A percentile compares a stretch with the other conserved stretches of the same genome.
phyloP scores from a whole-genome alignment of 1,140 invertebrate species.

The Halesus radiatus region DNA sequence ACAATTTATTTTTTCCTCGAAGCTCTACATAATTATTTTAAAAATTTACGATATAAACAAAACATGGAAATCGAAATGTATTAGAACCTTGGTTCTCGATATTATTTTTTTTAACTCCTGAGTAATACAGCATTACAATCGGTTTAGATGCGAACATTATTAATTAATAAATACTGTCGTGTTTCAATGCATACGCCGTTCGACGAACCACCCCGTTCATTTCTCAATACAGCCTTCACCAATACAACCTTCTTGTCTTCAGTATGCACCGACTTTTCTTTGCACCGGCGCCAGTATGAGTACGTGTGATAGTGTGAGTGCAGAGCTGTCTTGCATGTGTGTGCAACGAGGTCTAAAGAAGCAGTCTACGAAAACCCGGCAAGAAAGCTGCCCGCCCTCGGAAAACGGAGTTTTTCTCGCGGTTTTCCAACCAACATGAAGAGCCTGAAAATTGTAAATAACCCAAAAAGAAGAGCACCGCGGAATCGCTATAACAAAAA shows the following conservation, averaged over 20 bases:
- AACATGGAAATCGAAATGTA: too few species aligned
- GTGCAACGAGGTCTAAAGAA: slow-evolving; percentile 50
- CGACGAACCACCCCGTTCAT: background rate
- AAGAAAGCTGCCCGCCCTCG: slow-evolving; percentile 43
- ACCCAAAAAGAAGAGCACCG: background rate
- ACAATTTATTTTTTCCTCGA: too few species aligned
- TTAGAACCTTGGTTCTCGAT: too few species aligned
- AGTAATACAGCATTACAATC: too few species aligned
- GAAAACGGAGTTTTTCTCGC: slow-evolving; percentile 41
- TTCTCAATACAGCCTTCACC: slow-evolving; percentile 38
- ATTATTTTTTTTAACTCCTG: too few species aligned
- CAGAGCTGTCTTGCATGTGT: slow-evolving; percentile 31
- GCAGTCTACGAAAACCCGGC: slow-evolving; percentile 54
- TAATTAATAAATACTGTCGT: background rate
- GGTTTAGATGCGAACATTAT: too few species aligned
- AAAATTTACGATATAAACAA: too few species aligned
- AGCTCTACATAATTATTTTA: too few species aligned
- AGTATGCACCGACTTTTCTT: slow-evolving; percentile 39
- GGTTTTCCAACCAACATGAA: slow-evolving; percentile 25
- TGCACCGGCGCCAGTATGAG: background rate
- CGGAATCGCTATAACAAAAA: too few species aligned
- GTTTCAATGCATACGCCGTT: background rate
- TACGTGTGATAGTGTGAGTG: background rate
- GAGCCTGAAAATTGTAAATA: slow-evolving; percentile 12
- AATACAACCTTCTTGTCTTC: background rate